These are phyloP conservation scores for Agelastica alni DNA, from an alignment of 2,888 invertebrate genomes.

Conservation along the genomic window DNA sequence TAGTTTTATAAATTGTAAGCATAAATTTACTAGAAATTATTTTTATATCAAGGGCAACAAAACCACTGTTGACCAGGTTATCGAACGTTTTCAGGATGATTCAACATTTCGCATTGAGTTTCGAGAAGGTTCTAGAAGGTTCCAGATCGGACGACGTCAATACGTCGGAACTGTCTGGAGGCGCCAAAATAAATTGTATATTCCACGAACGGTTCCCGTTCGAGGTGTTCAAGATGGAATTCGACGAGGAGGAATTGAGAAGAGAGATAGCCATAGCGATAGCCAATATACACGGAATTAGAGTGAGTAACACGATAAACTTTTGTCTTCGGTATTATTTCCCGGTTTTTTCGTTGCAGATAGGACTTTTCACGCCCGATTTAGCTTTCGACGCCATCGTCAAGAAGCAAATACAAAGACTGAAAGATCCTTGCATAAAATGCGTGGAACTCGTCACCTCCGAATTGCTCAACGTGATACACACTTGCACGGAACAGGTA, in stretches of 20 bases:
- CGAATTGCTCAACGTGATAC: constrained; percentile 94
- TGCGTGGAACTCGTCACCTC: constrained; percentile 97
- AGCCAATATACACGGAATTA: constrained; percentile 96
- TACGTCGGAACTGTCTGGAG: constrained; percentile 96
- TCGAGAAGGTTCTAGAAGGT: constrained; percentile 97
- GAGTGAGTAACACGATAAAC: no score
- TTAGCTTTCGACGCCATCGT: constrained; percentile 99
- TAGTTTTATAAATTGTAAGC: no score
- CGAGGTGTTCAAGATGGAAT: constrained; percentile 99
- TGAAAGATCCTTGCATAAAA: constrained; percentile 97
- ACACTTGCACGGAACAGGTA: constrained; percentile 94
- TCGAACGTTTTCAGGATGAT: no score
- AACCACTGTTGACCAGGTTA: not conserved
- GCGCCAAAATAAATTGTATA: constrained; percentile 97
- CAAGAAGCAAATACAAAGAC: constrained; percentile 93
- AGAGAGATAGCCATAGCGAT: constrained; percentile 99
- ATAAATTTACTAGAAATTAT: no score
- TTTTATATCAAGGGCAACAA: no score
- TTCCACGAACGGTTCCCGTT: constrained; percentile 99
- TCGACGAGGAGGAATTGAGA: constrained; percentile 97
- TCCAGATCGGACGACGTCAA: constrained; percentile 95
- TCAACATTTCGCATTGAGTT: constrained; percentile 95
- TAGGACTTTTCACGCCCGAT: constrained; percentile 98
- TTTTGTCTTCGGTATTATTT: not conserved
- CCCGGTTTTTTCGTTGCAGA: constrained; percentile 60